Conservation (phyloP, 2,888 invertebrate genomes). For the Troides helena region DNA sequence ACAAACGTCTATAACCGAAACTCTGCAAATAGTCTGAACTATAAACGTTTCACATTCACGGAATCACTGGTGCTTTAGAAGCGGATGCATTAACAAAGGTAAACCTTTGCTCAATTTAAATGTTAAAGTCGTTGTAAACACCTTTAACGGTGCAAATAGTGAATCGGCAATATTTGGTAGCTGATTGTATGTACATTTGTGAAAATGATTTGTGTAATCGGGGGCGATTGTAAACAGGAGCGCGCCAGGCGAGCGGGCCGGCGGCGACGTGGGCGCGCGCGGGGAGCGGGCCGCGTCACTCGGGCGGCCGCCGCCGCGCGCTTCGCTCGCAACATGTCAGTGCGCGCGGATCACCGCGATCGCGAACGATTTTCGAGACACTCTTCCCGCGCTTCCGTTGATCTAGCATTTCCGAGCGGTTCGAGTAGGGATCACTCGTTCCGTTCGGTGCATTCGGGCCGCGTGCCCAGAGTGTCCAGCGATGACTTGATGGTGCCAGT, state of each 20-base stretch:
- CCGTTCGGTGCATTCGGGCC: slow-evolving; percentile 72
- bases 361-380: slow-evolving; percentile 75
- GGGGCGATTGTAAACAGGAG: slow-evolving; percentile 70
- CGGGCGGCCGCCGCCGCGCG: slow-evolving; percentile 76
- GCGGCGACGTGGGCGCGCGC: slow-evolving; percentile 36
- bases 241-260: slow-evolving; percentile 44
- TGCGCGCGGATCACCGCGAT: slow-evolving; percentile 73
- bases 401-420: slow-evolving; percentile 66
- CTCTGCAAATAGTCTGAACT: slow-evolving; percentile 7
- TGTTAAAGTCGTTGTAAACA: slow-evolving; percentile 47
- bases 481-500: slow-evolving; percentile 75
- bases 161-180: slow-evolving; percentile 51
- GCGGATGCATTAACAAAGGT: slow-evolving; percentile 19
- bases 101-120: slow-evolving; percentile 49
- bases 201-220: slow-evolving; percentile 50
- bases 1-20: slow-evolving; percentile 8
- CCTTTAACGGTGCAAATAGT: slow-evolving; percentile 62
- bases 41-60: slow-evolving; percentile 1
- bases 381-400: slow-evolving; percentile 76
- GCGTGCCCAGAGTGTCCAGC: slow-evolving; percentile 71
- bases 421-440: slow-evolving; percentile 71
- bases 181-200: slow-evolving; percentile 64
- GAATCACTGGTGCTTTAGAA: slow-evolving; percentile 3
- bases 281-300: slow-evolving; percentile 58
- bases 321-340: slow-evolving; percentile 76